phyloP scores from a whole-genome alignment of 2,888 invertebrate genomes.

The Coelinius sp. region DNA sequence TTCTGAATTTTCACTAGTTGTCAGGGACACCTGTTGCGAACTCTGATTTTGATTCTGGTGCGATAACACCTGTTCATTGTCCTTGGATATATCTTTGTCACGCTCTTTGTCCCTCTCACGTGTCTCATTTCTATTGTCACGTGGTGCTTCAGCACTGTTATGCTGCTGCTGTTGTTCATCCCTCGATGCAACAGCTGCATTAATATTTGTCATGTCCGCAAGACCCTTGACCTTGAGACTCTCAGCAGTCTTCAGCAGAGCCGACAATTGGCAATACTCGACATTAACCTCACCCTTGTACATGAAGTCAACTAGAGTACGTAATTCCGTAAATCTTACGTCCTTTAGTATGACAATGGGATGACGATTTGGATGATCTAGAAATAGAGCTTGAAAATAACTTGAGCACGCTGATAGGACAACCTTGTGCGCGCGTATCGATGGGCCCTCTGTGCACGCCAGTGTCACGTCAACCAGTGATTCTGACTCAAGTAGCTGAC shows the following conservation, averaged over 20 bases:
- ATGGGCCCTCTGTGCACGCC: conserved; percentile 96
- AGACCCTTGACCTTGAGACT: conserved; percentile 93
- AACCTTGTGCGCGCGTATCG: conserved; percentile 95
- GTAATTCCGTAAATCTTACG: conserved; percentile 91
- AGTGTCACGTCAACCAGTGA: conserved; percentile 96
- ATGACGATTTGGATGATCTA: conserved; percentile 93
- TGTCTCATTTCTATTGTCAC: conserved; percentile 42
- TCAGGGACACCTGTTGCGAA: conserved; percentile 45
- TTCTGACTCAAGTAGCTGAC: conserved; percentile 95
- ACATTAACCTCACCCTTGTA: conserved; percentile 97
- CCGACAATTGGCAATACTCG: conserved; percentile 92
- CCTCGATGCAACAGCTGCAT: conserved; percentile 74
- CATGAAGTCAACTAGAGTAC: conserved; percentile 96
- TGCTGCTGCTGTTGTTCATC: conserved; percentile 71
- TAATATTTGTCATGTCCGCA: conserved; percentile 92
- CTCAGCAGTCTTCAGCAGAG: conserved; percentile 92
- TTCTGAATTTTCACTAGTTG: conserved; percentile 59
- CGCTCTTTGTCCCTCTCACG: conserved; percentile 53
- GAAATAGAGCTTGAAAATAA: conserved; percentile 93
- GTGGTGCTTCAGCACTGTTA: conserved; percentile 32
- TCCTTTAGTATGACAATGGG: conserved; percentile 96
- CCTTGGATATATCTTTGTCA: conserved; percentile 55
- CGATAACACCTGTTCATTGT: conserved; percentile 37
- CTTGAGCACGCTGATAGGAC: conserved; percentile 96
- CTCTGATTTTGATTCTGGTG: conserved; percentile 38